Conservation (phyloP, 2,113 vertebrate species). For the Engraulis encrasicolus region DNA sequence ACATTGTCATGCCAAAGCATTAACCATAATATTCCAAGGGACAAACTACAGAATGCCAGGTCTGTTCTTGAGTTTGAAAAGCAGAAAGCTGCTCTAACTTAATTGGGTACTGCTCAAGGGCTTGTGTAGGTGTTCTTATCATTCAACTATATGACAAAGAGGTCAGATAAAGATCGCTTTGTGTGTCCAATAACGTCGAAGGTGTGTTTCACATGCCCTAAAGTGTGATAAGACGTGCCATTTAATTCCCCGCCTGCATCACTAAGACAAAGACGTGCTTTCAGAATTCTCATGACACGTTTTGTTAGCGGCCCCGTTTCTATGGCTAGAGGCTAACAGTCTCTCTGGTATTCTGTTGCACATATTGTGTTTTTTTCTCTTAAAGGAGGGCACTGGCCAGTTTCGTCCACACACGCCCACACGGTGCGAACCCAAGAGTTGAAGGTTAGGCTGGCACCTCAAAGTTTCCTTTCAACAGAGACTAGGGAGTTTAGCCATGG, state of each 20-base stretch:
- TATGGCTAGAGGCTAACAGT: neutral
- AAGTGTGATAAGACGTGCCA: neutral
- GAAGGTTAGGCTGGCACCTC: slow-evolving; percentile 50
- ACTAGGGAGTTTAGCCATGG: slow-evolving; percentile 25
- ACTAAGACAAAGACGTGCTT: neutral
- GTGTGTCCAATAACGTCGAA: too few species aligned
- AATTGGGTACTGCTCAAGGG: too few species aligned
- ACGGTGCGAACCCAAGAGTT: slow-evolving; percentile 43
- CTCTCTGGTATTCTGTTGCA: slow-evolving; percentile 34
- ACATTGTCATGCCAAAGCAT: slow-evolving; percentile 43
- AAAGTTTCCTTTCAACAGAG: slow-evolving; percentile 50
- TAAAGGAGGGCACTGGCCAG: slow-evolving; percentile 45
- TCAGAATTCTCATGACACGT: neutral
- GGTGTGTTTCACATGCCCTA: too few species aligned
- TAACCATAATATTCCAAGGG: slow-evolving; percentile 34
- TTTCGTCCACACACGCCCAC: slow-evolving; percentile 37
- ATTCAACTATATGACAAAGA: too few species aligned
- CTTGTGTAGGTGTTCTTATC: too few species aligned
- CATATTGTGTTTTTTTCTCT: slow-evolving; percentile 58
- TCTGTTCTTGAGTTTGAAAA: slow-evolving; percentile 20
- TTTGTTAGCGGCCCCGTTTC: neutral
- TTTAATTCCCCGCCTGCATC: neutral
- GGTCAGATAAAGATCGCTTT: too few species aligned
- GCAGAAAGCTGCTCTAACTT: slow-evolving; percentile 19
- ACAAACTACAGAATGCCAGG: slow-evolving; percentile 18